These are phyloP conservation scores for Squalus acanthias DNA, from an alignment of 2,797 vertebrate genomes.

Conservation along the genomic window DNA sequence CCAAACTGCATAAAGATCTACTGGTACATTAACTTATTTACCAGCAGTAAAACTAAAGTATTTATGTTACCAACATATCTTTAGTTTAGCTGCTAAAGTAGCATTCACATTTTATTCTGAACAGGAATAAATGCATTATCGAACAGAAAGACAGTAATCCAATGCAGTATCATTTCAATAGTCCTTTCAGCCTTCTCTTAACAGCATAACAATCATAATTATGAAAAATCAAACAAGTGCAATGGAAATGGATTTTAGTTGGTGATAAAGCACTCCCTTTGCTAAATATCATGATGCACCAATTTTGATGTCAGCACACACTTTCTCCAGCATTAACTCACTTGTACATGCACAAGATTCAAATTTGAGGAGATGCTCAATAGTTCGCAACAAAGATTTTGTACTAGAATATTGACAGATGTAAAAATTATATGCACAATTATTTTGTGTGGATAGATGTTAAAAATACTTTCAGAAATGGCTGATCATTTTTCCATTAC, in stretches of 20 bases:
- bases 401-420: neutral
- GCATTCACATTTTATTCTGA: neutral
- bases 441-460: neutral
- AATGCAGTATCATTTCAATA: neutral
- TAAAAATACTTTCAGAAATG: neutral
- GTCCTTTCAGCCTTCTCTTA: neutral
- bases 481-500: neutral
- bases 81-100: neutral
- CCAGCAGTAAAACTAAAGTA: neutral
- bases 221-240: neutral
- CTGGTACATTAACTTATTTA: neutral
- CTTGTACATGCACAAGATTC: neutral
- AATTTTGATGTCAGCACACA: neutral
- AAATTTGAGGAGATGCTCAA: neutral
- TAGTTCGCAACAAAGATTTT: neutral
- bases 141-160: neutral
- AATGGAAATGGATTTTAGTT: neutral
- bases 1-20: neutral
- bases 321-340: neutral
- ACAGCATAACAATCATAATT: neutral
- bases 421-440: neutral
- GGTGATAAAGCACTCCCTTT: neutral
- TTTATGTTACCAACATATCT: neutral
- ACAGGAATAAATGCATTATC: neutral
- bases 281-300: neutral